Conservation (phyloP, 2,888 invertebrate genomes). For the Amiota mariae region DNA sequence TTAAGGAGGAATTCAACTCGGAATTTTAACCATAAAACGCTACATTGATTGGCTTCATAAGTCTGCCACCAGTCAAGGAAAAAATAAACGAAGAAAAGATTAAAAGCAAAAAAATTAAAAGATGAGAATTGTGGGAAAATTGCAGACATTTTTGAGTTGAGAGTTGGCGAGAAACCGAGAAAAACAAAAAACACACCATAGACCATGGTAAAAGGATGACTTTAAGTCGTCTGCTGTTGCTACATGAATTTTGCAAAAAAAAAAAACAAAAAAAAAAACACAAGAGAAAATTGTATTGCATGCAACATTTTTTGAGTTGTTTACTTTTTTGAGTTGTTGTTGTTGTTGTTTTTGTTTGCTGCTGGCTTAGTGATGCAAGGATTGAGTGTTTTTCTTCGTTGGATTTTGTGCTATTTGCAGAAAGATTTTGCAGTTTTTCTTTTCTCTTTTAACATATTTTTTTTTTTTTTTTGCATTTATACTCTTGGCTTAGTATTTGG, state of each 20-base stretch:
- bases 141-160: neutral
- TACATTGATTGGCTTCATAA: conserved; percentile 49
- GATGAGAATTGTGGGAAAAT: neutral
- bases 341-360: conserved; percentile 27
- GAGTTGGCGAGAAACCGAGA: neutral
- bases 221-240: neutral
- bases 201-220: neutral
- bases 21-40: neutral
- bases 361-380: conserved; percentile 5
- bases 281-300: conserved; percentile 33
- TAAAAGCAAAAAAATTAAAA: neutral
- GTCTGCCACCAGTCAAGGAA: conserved; percentile 31
- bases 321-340: conserved; percentile 20
- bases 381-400: conserved; percentile 42
- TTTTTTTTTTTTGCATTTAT: neutral
- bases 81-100: conserved; percentile 1
- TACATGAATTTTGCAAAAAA: conserved; percentile 34
- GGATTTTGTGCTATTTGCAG: conserved; percentile 25
- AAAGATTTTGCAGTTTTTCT: no score
- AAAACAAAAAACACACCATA: neutral
- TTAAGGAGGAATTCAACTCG: no score
- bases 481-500: neutral
- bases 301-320: conserved; percentile 31
- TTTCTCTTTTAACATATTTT: no score
- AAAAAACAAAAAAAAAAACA: conserved; percentile 29